Conservation (phyloP, 2,888 invertebrate genomes). For the Trichogramma dendrolimi region DNA sequence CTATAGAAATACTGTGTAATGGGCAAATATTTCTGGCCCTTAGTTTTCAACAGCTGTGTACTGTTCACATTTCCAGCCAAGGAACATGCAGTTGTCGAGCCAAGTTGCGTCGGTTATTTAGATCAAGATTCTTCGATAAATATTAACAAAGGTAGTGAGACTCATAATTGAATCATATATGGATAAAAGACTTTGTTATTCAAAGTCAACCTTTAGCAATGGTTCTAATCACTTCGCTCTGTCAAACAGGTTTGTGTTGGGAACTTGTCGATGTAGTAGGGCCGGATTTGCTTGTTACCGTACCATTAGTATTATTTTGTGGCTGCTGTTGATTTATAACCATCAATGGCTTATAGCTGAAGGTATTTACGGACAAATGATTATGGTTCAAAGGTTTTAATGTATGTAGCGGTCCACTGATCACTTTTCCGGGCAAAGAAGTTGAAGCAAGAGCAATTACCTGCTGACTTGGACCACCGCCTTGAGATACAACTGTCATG, state of each 20-base stretch:
- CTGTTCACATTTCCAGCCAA: conserved; percentile 64
- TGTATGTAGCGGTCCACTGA: conserved; percentile 53
- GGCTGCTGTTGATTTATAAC: conserved; percentile 52
- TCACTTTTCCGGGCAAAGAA: conserved; percentile 66
- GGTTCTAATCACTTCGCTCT: conserved; percentile 25
- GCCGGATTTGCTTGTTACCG: too few species aligned
- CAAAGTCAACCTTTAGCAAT: neutral
- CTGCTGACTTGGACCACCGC: conserved; percentile 45
- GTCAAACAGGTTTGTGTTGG: conserved; percentile 38
- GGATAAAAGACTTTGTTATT: too few species aligned
- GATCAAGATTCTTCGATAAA: too few species aligned
- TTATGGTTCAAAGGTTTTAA: conserved; percentile 59
- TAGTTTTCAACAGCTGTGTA: conserved; percentile 58
- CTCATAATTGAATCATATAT: too few species aligned
- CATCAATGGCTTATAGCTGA: conserved; percentile 65
- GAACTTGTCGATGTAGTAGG: conserved; percentile 35
- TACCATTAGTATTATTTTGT: conserved; percentile 17
- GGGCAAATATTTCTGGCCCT: conserved; percentile 60
- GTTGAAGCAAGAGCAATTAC: conserved; percentile 58
- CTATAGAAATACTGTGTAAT: conserved; percentile 63
- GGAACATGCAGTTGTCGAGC: conserved; percentile 28
- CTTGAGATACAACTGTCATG: conserved; percentile 62
- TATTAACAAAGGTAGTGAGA: too few species aligned
- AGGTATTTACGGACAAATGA: conserved; percentile 62
- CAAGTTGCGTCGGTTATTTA: too few species aligned